These are phyloP conservation scores for Pilophorus perplexus DNA, from an alignment of 2,888 invertebrate species.

Conservation along the genomic window DNA sequence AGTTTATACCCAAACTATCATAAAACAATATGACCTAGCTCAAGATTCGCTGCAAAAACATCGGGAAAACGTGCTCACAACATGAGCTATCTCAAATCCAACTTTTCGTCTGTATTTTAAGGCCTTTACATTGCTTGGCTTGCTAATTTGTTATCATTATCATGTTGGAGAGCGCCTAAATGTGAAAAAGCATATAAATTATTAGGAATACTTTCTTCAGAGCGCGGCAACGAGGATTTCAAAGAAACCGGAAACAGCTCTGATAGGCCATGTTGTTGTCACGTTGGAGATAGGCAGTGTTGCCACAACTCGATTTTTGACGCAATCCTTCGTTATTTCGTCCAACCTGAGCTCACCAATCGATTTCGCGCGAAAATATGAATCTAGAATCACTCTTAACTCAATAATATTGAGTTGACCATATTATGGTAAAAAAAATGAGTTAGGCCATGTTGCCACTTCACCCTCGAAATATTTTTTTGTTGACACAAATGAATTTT, in stretches of 20 bases:
- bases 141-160: not conserved
- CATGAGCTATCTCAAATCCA: not conserved
- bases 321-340: not conserved
- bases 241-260: not conserved
- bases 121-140: not conserved
- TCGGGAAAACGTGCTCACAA: too few species aligned
- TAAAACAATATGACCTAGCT: conserved; percentile 1
- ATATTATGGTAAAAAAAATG: not conserved
- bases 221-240: not conserved
- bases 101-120: not conserved
- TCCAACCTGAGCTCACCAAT: not conserved
- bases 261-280: conserved; percentile 6
- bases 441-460: conserved; percentile 10
- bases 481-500: too few species aligned
- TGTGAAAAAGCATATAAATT: not conserved
- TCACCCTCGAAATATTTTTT: not conserved
- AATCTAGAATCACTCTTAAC: too few species aligned
- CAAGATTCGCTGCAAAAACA: too few species aligned
- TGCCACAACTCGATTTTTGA: conserved; percentile 1
- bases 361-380: too few species aligned
- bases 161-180: not conserved
- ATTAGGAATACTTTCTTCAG: not conserved
- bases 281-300: too few species aligned
- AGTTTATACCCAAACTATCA: not conserved
- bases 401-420: too few species aligned